A percentile compares a stretch with the other conserved stretches of the same genome.
Evolutionary conservation across 2,797 vertebrate species (phyloP).

Genomic region (Xenops minutus): DNA sequence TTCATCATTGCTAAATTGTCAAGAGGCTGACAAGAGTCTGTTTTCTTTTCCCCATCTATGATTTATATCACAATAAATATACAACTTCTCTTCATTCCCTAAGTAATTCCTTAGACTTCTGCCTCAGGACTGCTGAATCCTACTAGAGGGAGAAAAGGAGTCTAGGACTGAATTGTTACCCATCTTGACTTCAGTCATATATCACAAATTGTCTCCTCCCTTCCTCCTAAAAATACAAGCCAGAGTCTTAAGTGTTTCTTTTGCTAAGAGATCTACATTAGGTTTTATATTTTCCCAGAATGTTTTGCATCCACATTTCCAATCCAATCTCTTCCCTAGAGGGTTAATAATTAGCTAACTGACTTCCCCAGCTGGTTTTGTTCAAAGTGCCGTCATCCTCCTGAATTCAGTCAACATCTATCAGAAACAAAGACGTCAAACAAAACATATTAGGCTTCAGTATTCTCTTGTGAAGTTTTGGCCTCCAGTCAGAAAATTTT

Average conservation of each 20-base stretch:
- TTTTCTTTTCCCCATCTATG: fast-evolving
- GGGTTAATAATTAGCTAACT: slow-evolving; percentile 58
- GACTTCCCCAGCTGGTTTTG: slow-evolving; percentile 39
- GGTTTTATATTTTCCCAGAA: slow-evolving; percentile 25
- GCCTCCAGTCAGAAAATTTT: slow-evolving; percentile 36
- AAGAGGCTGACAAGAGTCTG: not conserved
- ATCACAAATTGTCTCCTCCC: not conserved
- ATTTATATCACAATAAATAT: not conserved
- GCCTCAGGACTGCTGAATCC: not conserved
- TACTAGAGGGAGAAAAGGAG: not conserved
- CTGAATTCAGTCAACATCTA: slow-evolving; percentile 59
- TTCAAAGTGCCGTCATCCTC: slow-evolving; percentile 44
- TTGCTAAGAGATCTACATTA: not conserved
- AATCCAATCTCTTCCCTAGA: slow-evolving; percentile 21
- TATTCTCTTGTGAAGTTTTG: slow-evolving; percentile 32
- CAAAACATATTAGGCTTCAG: slow-evolving; percentile 54
- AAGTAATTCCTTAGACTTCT: not conserved
- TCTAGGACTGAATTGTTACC: not conserved
- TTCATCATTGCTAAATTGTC: not conserved
- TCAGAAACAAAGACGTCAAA: slow-evolving; percentile 63
- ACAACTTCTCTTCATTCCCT: not conserved
- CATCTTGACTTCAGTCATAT: not conserved
- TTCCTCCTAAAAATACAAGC: not conserved
- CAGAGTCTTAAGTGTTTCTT: not conserved
- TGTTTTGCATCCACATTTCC: slow-evolving; percentile 35